These are phyloP conservation scores for Sycophila texana DNA, from an alignment of 2,888 invertebrate species.

Conservation along the genomic window DNA sequence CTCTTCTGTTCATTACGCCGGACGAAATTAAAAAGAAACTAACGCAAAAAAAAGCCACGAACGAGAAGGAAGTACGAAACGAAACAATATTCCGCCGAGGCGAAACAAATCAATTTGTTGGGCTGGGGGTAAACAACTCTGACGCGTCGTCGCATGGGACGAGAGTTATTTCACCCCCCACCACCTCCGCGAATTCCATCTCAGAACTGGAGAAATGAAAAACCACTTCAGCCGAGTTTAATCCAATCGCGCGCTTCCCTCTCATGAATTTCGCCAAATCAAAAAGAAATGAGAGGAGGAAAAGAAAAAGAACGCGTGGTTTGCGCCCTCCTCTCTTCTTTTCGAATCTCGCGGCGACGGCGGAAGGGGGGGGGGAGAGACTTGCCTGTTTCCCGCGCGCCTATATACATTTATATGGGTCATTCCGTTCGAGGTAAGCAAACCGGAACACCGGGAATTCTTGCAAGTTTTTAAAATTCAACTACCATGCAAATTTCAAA, in stretches of 20 bases:
- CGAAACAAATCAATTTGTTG: constrained; percentile 53
- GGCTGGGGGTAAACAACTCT: constrained; percentile 45
- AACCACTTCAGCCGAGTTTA: constrained; percentile 56
- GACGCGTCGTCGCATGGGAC: constrained; percentile 1
- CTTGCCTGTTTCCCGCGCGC: too few species aligned
- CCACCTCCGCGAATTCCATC: constrained; percentile 41
- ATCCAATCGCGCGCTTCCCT: constrained; percentile 50
- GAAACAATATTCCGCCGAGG: constrained; percentile 37
- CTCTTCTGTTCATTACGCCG: background rate
- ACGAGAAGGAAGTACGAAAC: background rate
- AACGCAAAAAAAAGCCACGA: background rate
- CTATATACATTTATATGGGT: too few species aligned
- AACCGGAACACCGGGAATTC: background rate
- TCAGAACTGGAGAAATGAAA: constrained; percentile 53
- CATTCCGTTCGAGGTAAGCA: too few species aligned
- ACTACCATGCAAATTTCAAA: background rate
- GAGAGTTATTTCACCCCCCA: constrained; percentile 2
- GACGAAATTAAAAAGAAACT: constrained; percentile 11
- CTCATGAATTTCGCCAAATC: constrained; percentile 55
- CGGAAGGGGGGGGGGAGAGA: too few species aligned
- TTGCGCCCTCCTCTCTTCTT: background rate
- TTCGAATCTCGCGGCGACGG: background rate
- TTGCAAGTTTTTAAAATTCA: background rate
- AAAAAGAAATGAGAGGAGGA: constrained; percentile 50
- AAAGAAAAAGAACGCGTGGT: constrained; percentile 21